phyloP scores from a whole-genome alignment of 2,888 invertebrate species.

The Acanthosepion lycidas region DNA sequence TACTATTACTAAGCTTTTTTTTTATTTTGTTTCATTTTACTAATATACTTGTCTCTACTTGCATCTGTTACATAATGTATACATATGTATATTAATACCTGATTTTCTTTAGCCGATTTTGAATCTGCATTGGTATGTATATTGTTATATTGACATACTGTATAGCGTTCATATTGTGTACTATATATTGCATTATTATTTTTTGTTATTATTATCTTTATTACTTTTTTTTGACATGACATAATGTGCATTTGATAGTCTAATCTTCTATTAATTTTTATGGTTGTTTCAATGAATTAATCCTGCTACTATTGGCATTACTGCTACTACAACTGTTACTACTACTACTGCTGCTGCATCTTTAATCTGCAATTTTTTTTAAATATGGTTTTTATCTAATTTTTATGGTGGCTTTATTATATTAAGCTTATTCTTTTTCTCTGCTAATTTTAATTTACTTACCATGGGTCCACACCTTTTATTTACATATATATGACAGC shows the following conservation, averaged over 20 bases:
- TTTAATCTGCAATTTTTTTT: neutral
- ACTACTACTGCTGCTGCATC: neutral
- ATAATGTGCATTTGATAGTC: neutral
- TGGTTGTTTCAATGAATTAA: neutral
- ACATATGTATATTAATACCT: neutral
- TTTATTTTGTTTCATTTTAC: no score
- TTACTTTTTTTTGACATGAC: neutral
- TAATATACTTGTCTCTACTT: neutral
- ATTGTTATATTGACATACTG: neutral
- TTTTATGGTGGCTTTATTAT: neutral
- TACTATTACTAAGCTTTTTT: no score
- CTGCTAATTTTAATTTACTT: neutral
- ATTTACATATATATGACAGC: no score
- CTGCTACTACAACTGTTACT: neutral
- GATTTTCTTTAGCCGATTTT: neutral
- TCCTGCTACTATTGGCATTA: neutral
- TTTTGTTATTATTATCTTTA: neutral
- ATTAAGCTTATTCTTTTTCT: neutral
- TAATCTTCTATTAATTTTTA: neutral
- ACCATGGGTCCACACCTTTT: neutral
- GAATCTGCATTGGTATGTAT: neutral
- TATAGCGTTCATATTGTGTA: neutral
- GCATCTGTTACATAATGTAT: neutral
- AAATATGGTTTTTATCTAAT: neutral
- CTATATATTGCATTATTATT: neutral